Base-by-base conservation (phyloP, 2,113 vertebrate species). In the Lycocorax pyrrhopterus region DNA sequence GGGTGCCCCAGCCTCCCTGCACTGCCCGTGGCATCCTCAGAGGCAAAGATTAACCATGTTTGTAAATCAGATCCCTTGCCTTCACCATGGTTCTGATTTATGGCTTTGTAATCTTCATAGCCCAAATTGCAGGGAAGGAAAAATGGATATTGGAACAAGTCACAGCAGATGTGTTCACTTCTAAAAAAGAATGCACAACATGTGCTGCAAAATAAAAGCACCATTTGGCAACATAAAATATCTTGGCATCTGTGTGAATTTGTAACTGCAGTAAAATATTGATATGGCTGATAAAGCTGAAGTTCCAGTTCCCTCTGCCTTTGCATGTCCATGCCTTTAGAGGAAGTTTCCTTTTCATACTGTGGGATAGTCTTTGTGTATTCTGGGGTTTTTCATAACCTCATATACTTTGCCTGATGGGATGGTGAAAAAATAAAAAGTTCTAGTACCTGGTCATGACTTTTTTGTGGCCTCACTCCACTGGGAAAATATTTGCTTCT, bases 221-320 rank as follows among this genome's bases (percentile, higher is more conserved):
- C 96, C 98, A 98, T 98, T 98, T 98, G 98, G 98, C 94, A 94
- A 96, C 97, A 97, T 98, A 97, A 98, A 98, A 93, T 97, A 97
- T 97, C 95, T 95, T 98, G 97, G 97, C 98, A 97, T 98, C 97
- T 98, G 97, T 90, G 90, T 96, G 92, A 97, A 97, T 97, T 97
- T 97, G 97, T 96, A 97, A 97, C 95, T 93, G 96, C 96, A 96
- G 92, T 97, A 96, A 98, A 98, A 98, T 98, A 98, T 97, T 98
- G 97, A 97, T 97, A 97, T 75, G 94, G 96, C 82, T 96, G 96
- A 97, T 97, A 97, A 97, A 97, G 95, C 87, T 76, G 79, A 97
- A 98, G 94, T 96, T 97, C 93, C 75, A 12, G 83, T 75, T 96
- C 83, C 91, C 71, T 60, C 63, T 93, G 84, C 84, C 89, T 96